Evolutionary conservation across 2,797 vertebrate genomes (phyloP), one percentile per base, ranked within the genome.

Genomic region (Melopsittacus undulatus): DNA sequence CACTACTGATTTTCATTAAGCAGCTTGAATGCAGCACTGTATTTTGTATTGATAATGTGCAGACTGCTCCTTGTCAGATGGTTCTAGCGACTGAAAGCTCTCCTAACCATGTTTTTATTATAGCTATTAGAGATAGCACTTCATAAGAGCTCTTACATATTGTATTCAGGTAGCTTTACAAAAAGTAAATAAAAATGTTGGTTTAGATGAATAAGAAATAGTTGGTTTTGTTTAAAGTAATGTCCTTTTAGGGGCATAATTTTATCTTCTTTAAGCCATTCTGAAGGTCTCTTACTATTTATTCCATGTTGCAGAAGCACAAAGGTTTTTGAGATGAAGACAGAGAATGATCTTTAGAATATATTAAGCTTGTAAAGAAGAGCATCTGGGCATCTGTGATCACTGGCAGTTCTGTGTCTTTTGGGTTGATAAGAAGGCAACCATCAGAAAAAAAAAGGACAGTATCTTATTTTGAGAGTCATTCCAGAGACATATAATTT

Each of bases 391-490:
- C 16, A 62, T 18, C 14, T 5, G 11, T 83, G 24, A 46, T 52
- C 36, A 34, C n/a, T 7, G 1, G 5, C 17, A 43, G 14, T 15
- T 79, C 51, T 36, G 9, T 76, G 40, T 38, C 38, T 69, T 78
- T 69, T 62, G 49, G 4, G 4, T 49, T 22, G 7, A 52, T 42
- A 75, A 42, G 4, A 23, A 4, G 2, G 8, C 11, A 78, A 56
- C 5, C 1, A 61, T 0, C 51, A 3, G 5, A 2, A 2, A 14
- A 56, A 34, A 34, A 82, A 69, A 56, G 1, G 1, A 13, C 24
- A 22, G 11, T 5, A 30, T 16, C 40, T 69, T 54, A 14, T 63
- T 61, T 74, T 66, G 14, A 54, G 17, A 30, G 29, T 66, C 5
- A 59, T 75, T 87, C 15, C 24, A 79, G 59, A 79, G 19, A 23